phyloP scores from a whole-genome alignment of 2,113 vertebrate species.

The Tenrec ecaudatus region DNA sequence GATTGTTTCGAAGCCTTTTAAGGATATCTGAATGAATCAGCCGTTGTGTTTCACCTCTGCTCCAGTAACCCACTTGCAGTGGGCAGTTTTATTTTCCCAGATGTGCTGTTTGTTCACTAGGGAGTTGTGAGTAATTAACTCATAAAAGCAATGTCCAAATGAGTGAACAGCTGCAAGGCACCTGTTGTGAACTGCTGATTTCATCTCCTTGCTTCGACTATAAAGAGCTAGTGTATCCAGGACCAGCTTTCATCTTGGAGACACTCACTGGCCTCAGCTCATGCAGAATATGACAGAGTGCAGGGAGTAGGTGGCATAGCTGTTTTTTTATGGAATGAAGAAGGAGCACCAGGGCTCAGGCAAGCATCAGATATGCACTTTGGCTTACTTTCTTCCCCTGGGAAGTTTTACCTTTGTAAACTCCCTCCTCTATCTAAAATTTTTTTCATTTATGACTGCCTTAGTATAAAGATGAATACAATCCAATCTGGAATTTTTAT shows the following conservation, averaged over 20 bases:
- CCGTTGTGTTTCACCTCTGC: constrained; percentile 70
- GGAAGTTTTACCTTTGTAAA: neutral
- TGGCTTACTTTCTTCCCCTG: neutral
- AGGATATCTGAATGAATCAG: constrained; percentile 61
- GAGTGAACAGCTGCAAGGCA: constrained; percentile 75
- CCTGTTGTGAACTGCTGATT: constrained; percentile 74
- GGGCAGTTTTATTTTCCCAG: constrained; percentile 80
- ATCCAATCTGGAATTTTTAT: neutral
- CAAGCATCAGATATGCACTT: neutral
- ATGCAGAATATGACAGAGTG: constrained; percentile 29
- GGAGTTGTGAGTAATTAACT: constrained; percentile 79
- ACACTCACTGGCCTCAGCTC: constrained; percentile 32
- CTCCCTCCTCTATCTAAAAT: neutral
- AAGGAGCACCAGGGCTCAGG: neutral
- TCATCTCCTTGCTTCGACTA: constrained; percentile 35
- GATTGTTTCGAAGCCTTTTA: constrained; percentile 51
- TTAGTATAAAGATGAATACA: neutral
- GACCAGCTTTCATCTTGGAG: constrained; percentile 23
- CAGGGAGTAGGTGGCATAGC: neutral
- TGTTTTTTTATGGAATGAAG: neutral
- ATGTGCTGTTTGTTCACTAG: constrained; percentile 69
- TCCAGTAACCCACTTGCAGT: constrained; percentile 59
- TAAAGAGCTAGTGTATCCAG: neutral
- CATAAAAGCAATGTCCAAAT: constrained; percentile 68
- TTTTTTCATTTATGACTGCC: neutral